Base-by-base conservation (phyloP, 2,113 vertebrate genomes). In the Fulica atra region DNA sequence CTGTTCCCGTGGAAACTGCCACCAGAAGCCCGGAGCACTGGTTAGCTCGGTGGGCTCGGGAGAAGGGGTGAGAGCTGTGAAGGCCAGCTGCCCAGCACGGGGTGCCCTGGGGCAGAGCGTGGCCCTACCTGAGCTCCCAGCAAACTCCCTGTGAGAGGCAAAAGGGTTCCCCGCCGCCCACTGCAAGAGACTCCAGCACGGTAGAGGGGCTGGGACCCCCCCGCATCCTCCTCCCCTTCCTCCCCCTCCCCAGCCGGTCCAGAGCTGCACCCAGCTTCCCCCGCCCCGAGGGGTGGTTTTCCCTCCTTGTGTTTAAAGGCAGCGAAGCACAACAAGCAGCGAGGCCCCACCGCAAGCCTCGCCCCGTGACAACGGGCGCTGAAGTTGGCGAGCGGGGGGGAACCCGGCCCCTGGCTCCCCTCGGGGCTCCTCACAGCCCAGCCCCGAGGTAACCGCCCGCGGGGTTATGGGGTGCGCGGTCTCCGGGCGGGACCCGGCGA, bases 71-170 rank as follows among this genome's bases (percentile, higher is more conserved):
- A 42, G 26, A 61, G 44, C 23, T 2, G 36, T 50, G 5, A 33
- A 86, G 9, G 46, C 25, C 21, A 0, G 17, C 11, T 2, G 21
- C 28, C 16, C 2, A 2, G 26, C 16, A 2, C 1, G 23, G 24
- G 53, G 9, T 4, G 31, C 28, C 25, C 53, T 4, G 33, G 42
- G 42, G 59, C 21, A 33, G 38, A 11, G 48, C 14, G 1, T 0
- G 16, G 61, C 36, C 11, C 6, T 16, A 23, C 57, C 17, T 23
- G 0, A 80, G 13, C 9, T 38, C 14, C 17, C 6, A 1, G 3
- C 24, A 20, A 66, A 56, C 9, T 29, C n/a, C 14, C 33, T 3
- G 8, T 2, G 14, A 8, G 7, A 28, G 9, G 19, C 19, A 7
- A 5, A 33, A 10, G 6, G 8, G 18, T 23, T 66, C 16, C 59